These are phyloP conservation scores for Phalloptychus januarius DNA, from an alignment of 2,797 vertebrate species.

Conservation along the genomic window DNA sequence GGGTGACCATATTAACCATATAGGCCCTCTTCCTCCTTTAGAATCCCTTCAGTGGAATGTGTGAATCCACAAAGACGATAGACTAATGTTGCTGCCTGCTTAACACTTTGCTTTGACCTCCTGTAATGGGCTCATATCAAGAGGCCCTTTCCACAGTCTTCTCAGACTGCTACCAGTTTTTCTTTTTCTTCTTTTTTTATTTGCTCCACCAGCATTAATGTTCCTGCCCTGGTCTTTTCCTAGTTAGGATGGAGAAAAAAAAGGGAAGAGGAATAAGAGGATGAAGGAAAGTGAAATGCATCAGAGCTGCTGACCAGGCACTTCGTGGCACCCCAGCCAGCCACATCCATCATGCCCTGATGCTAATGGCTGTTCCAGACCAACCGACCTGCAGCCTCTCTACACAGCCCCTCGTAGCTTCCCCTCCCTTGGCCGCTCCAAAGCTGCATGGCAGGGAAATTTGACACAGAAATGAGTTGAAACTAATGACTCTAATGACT, in stretches of 20 bases:
- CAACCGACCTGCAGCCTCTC: slow-evolving; percentile 40
- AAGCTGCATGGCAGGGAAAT: slow-evolving; percentile 51
- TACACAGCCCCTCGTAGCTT: slow-evolving; percentile 5
- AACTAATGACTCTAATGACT: slow-evolving; percentile 74
- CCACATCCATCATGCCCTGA: slow-evolving; percentile 66
- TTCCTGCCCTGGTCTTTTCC: slow-evolving; percentile 10
- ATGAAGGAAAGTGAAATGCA: slow-evolving; percentile 29
- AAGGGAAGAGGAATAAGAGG: slow-evolving; percentile 6
- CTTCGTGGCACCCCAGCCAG: slow-evolving; percentile 50
- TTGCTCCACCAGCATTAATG: slow-evolving; percentile 19
- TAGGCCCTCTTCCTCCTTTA: slow-evolving; percentile 13
- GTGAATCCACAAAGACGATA: slow-evolving; percentile 28
- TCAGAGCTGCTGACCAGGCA: slow-evolving; percentile 55
- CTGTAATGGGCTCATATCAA: slow-evolving; percentile 42
- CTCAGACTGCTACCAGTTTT: slow-evolving; percentile 3
- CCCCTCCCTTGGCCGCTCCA: slow-evolving; percentile 12
- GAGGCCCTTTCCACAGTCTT: slow-evolving; percentile 23
- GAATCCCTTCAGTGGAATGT: slow-evolving; percentile 27
- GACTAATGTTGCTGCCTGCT: slow-evolving; percentile 20
- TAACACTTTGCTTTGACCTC: slow-evolving; percentile 47
- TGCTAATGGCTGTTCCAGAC: slow-evolving; percentile 62
- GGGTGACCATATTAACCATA: slow-evolving; percentile 25
- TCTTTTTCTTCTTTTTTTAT: slow-evolving; percentile 7
- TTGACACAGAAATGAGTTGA: slow-evolving; percentile 72
- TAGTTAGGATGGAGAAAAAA: background rate